Evolutionary conservation across 2,113 vertebrate species (phyloP).

Genomic region (Alectura lathami): DNA sequence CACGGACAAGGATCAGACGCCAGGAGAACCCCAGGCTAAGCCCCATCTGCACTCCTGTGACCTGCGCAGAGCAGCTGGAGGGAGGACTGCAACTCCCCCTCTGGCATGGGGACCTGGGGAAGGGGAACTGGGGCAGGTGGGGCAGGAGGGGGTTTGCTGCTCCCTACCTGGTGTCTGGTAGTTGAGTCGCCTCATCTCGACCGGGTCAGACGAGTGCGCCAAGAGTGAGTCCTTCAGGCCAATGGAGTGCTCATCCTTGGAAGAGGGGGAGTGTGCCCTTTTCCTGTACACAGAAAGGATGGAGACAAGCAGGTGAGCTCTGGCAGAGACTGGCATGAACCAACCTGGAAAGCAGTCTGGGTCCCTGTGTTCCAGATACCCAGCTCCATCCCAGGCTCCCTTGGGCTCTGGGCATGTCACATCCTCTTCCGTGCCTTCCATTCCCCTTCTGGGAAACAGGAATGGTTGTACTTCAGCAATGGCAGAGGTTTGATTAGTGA

Average conservation of each 20-base stretch:
- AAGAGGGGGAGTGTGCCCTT: constrained; percentile 87
- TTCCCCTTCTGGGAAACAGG: neutral
- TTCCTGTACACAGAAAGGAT: constrained; percentile 79
- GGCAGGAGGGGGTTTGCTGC: neutral
- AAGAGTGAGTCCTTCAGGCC: constrained; percentile 91
- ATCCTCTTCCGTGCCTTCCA: neutral
- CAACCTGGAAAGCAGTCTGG: neutral
- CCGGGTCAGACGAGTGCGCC: constrained; percentile 89
- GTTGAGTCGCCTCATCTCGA: constrained; percentile 95
- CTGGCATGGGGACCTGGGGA: neutral
- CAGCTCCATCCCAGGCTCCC: neutral
- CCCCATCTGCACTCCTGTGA: neutral
- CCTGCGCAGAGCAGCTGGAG: neutral
- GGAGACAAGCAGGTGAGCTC: neutral
- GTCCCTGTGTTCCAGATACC: neutral
- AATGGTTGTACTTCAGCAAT: neutral
- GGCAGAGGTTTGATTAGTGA: constrained; percentile 10
- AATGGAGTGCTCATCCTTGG: constrained; percentile 88
- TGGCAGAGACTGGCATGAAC: neutral
- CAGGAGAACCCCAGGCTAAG: neutral
- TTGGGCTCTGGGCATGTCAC: neutral
- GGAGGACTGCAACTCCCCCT: neutral
- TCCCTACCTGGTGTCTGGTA: constrained; percentile 92
- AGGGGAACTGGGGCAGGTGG: neutral
- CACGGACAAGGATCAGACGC: neutral